These are phyloP conservation scores for Muscicapa striata DNA, from an alignment of 2,797 vertebrate species.

Conservation along the genomic window DNA sequence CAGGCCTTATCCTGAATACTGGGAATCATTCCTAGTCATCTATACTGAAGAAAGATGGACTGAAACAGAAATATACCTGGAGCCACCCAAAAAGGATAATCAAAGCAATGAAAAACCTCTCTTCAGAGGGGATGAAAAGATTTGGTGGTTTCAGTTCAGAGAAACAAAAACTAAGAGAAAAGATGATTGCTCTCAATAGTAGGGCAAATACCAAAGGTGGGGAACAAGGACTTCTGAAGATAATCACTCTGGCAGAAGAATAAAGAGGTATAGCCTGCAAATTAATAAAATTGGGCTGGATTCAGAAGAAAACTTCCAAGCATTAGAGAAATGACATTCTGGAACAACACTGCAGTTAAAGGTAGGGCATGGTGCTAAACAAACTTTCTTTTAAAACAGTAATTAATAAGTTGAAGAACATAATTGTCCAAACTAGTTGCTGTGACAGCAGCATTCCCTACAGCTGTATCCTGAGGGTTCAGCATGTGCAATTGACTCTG, in stretches of 20 bases:
- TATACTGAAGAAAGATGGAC: not conserved
- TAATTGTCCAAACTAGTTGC: not conserved
- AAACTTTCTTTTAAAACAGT: not conserved
- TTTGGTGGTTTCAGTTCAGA: not conserved
- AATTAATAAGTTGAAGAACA: not conserved
- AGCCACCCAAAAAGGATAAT: not conserved
- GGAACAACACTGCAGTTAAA: not conserved
- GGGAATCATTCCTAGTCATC: not conserved
- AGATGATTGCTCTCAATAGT: not conserved
- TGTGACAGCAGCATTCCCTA: not conserved
- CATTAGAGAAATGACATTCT: not conserved
- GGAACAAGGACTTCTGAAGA: not conserved
- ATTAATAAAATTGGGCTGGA: not conserved
- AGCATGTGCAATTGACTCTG: not conserved
- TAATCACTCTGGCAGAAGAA: not conserved
- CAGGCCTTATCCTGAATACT: not conserved
- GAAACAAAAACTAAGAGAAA: not conserved
- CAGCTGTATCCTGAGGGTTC: not conserved
- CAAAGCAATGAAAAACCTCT: not conserved
- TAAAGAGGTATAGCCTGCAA: not conserved
- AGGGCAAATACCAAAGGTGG: not conserved
- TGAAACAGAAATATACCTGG: not conserved
- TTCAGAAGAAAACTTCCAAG: not conserved
- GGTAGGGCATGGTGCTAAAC: not conserved
- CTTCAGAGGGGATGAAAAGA: not conserved